Conservation (phyloP, 2,797 vertebrate species). For the Schizothorax lantsangensis region DNA sequence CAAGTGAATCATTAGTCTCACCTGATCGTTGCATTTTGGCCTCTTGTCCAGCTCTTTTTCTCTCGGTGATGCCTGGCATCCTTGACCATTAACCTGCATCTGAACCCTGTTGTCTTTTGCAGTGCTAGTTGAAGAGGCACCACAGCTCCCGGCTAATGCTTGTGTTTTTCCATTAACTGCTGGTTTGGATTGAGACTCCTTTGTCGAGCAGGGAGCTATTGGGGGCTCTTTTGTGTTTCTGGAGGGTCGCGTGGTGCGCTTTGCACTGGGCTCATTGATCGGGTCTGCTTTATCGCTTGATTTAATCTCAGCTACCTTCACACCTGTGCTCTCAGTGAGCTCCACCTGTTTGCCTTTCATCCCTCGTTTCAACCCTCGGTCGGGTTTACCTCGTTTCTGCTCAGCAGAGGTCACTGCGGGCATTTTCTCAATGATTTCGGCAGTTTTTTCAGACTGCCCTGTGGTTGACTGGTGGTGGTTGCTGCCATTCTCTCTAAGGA, state of each 20-base stretch:
- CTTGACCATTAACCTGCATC: constrained; percentile 54
- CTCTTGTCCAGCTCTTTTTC: constrained; percentile 38
- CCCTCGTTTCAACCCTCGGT: constrained; percentile 77
- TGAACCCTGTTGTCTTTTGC: constrained; percentile 60
- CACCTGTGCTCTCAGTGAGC: constrained; percentile 54
- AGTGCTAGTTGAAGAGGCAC: constrained; percentile 54
- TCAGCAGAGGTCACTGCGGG: constrained; percentile 70
- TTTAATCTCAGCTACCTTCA: constrained; percentile 51
- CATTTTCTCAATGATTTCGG: constrained; percentile 64
- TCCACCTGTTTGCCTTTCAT: constrained; percentile 80
- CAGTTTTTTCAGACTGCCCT: constrained; percentile 62
- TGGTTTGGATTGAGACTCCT: constrained; percentile 57
- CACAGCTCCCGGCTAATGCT: constrained; percentile 35
- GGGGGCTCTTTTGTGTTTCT: constrained; percentile 61
- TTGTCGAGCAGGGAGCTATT: constrained; percentile 33
- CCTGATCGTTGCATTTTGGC: constrained; percentile 67
- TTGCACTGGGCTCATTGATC: constrained; percentile 64
- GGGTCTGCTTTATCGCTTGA: constrained; percentile 69
- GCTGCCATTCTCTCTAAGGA: constrained; percentile 80
- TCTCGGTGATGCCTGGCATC: constrained; percentile 27
- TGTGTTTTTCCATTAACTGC: constrained; percentile 53
- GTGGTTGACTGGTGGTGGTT: constrained; percentile 64
- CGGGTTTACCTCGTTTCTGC: constrained; percentile 77
- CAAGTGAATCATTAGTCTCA: constrained; percentile 52
- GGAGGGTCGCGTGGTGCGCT: constrained; percentile 58